These are phyloP conservation scores for Chrysopilus asiliformis DNA, from an alignment of 2,888 invertebrate species.

Conservation along the genomic window DNA sequence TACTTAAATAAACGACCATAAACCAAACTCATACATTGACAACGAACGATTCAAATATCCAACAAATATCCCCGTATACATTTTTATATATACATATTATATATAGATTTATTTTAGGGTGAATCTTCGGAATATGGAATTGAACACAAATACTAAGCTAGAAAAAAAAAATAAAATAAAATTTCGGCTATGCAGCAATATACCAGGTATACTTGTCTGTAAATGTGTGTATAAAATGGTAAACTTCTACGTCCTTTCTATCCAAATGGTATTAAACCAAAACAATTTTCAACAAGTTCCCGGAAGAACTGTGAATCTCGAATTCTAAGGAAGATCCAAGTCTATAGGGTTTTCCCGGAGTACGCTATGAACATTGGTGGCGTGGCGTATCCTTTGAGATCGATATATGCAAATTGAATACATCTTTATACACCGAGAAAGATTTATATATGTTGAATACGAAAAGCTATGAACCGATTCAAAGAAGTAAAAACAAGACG, in stretches of 20 bases:
- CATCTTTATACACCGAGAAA: constrained; percentile 2
- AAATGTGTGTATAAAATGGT: too few species aligned
- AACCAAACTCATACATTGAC: not conserved
- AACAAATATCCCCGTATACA: not conserved
- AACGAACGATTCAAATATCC: not conserved
- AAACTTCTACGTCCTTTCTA: too few species aligned
- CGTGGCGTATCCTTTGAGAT: constrained; percentile 2
- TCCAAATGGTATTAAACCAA: constrained; percentile 2
- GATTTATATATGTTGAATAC: constrained; percentile 9
- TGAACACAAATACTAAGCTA: too few species aligned
- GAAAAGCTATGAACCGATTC: constrained; percentile 7
- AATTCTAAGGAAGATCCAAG: constrained; percentile 3
- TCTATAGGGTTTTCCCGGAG: constrained; percentile 4
- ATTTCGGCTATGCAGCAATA: too few species aligned
- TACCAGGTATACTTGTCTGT: too few species aligned
- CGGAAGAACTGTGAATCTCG: constrained; percentile 7
- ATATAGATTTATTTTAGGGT: not conserved
- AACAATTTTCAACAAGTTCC: constrained; percentile 11
- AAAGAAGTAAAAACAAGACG: constrained; percentile 3
- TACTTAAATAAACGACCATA: constrained; percentile 7
- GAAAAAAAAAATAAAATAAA: too few species aligned
- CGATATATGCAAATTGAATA: constrained; percentile 10
- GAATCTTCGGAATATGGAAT: too few species aligned
- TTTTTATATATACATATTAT: not conserved
- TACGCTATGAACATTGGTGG: not conserved